Evolutionary conservation across 2,113 vertebrate genomes (phyloP), one percentile per base, ranked within the genome.

Genomic region (Pelecanoides urinatrix): DNA sequence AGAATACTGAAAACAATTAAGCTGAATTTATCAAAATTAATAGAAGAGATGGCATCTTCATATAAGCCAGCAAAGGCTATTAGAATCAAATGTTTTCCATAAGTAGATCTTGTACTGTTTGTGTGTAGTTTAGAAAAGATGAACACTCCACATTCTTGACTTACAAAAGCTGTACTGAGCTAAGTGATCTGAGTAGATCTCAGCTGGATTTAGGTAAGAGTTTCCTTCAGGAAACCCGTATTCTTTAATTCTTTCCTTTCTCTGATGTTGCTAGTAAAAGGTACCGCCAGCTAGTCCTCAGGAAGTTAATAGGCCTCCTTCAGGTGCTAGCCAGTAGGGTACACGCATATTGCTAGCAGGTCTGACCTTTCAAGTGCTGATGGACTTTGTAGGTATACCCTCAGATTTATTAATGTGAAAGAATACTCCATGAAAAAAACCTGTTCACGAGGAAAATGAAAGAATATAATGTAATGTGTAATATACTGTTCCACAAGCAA

Each of bases 1-100:
- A 96, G 94, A 97, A 94, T 87, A 97, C 89, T 88, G 76, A 90
- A 97, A 98, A 97, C 88, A 96, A 95, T 96, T 97, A 96, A 97
- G 91, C 29, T 94, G 82, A 95, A 93, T 61, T 90, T 97, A 94
- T 97, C 97, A 97, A 97, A 97, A 97, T 67, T 89, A 97, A 96
- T 93, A 92, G 90, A 95, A 88, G 81, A 91, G 88, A 93, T 68
- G 65, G 20, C 59, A 80, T 94, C 92, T 94, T 96, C 92, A 90
- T 96, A 59, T 62, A 73, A 80, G 76, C 32, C 61, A 77, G 65
- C 81, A 94, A 95, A 75, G 63, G 44, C 76, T 85, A 40, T 87
- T 96, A 62, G 67, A 94, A 92, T 96, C 83, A 91, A 90, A 68
- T 73, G 18, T 81, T 94, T 71, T 90, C 75, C 22, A 2, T 68